Evolutionary conservation across 2,113 vertebrate species (phyloP), one percentile per base, ranked within the genome.

Genomic region (Ochotona princeps): DNA sequence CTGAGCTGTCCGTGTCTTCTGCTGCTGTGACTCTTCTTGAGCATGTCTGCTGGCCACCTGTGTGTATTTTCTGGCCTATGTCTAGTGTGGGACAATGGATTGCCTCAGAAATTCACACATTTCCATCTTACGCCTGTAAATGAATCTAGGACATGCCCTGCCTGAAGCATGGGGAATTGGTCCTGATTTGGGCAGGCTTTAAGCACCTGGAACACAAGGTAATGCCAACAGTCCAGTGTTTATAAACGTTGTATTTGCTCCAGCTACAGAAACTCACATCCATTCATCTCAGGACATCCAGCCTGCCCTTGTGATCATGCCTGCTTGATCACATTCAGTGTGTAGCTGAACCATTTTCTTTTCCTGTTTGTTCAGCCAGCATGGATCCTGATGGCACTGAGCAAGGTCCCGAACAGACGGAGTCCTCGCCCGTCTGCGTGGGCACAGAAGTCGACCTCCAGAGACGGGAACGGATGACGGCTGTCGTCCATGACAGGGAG

Each of bases 391-490:
- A 21, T 25, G 90, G 13, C 44, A 85, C 97, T 38, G 73, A 79
- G 28, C 69, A 95, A 89, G 86, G 23, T 87, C 26, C 91, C 51
- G 92, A 54, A 83, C 89, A 83, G 70, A 72, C 1, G 0, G n/a
- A 93, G 8, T 72, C 85, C 75, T 87, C 97, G 30, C 67, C 97
- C 7, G 93, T 97, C 73, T 97, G 97, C 86, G 97, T 99, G 61
- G 99, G 99, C 76, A 98, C 96, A 96, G 98, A 98, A 96, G 98
- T 98, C 1, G 98, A 99, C 84, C 96, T 99, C 90, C 98, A 99
- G 78, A 96, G 96, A 94, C 97, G 97, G 0, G 97, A 94, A 95
- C 98, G 98, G 93, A 95, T 96, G 54, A 98, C 97, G 87, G 97
- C 98, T 92, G 98, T 98, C 78, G 74, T 99, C 15, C 95, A 98